Percentiles rank a stretch among this genome's conserved stretches.
phyloP scores from a whole-genome alignment of 1,140 invertebrate genomes.

The Drosophila prosaltans region DNA sequence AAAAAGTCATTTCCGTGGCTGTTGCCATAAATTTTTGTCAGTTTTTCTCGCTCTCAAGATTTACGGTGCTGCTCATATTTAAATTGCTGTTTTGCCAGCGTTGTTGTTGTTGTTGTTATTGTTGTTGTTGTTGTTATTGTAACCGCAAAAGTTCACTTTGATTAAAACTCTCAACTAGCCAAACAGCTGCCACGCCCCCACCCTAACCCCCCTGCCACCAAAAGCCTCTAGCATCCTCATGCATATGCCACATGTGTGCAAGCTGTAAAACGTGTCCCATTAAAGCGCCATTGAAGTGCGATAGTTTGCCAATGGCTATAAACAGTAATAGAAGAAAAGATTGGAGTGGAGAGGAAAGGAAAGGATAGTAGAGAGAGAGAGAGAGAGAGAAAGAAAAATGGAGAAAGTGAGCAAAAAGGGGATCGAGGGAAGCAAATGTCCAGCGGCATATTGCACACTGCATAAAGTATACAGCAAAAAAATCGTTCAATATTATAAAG shows the following conservation, averaged over 20 bases:
- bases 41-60: constrained; percentile 72
- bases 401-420: background rate
- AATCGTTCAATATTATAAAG: too few species aligned
- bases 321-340: constrained; percentile 21
- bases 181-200: constrained; percentile 18
- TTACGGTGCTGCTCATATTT: constrained; percentile 74
- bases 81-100: constrained; percentile 66
- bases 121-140: constrained; percentile 27
- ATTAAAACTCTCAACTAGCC: constrained; percentile 71
- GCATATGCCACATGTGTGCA: constrained; percentile 52
- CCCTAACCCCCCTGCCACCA: background rate
- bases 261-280: constrained; percentile 56
- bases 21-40: constrained; percentile 74
- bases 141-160: constrained; percentile 63
- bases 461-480: background rate
- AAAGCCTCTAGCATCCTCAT: constrained; percentile 14
- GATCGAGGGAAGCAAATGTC: background rate
- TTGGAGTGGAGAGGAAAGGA: background rate
- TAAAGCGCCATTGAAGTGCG: constrained; percentile 59
- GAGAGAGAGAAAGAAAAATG: too few species aligned
- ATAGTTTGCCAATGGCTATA: constrained; percentile 61
- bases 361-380: too few species aligned
- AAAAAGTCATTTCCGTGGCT: constrained; percentile 78
- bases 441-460: background rate
- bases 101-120: constrained; percentile 34